Evolutionary conservation across 2,113 vertebrate species (phyloP).

Genomic region (Microcebus griseorufus): DNA sequence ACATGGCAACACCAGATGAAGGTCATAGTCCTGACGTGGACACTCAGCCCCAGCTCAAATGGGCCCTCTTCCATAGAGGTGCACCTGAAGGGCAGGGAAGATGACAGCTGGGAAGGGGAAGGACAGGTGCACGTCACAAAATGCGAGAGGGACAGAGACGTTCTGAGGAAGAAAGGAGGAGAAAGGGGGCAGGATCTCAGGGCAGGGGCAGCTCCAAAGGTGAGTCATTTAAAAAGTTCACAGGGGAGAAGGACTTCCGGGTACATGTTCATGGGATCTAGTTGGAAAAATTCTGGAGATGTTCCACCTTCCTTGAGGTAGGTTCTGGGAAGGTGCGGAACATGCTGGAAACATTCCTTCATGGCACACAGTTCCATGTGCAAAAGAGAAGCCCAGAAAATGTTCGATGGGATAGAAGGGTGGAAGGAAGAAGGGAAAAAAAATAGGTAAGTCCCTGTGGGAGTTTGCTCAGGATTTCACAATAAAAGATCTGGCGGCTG

Average conservation of each 20-base stretch:
- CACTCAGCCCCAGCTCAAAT: rapidly evolving
- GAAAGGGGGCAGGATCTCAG: neutral
- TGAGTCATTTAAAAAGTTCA: neutral
- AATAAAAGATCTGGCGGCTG: neutral
- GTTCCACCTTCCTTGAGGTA: neutral
- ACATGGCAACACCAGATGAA: neutral
- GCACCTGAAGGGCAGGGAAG: neutral
- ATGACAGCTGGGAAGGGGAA: neutral
- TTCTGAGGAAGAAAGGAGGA: neutral
- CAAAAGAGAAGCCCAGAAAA: neutral
- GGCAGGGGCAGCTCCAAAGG: neutral
- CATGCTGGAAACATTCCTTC: neutral
- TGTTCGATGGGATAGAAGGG: neutral
- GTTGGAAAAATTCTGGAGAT: neutral
- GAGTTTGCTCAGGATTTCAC: neutral
- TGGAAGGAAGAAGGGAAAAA: neutral
- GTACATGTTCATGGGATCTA: neutral
- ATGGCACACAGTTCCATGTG: neutral
- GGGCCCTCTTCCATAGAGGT: neutral
- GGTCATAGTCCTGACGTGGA: neutral
- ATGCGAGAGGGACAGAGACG: neutral
- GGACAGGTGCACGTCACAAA: neutral
- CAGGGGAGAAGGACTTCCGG: neutral
- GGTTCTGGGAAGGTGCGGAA: neutral
- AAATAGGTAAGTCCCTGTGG: neutral